These are phyloP conservation scores for Strongylocentrotus purpuratus DNA, from an alignment of 35 echinoderm and acorn worm species.

Conservation along the genomic window DNA sequence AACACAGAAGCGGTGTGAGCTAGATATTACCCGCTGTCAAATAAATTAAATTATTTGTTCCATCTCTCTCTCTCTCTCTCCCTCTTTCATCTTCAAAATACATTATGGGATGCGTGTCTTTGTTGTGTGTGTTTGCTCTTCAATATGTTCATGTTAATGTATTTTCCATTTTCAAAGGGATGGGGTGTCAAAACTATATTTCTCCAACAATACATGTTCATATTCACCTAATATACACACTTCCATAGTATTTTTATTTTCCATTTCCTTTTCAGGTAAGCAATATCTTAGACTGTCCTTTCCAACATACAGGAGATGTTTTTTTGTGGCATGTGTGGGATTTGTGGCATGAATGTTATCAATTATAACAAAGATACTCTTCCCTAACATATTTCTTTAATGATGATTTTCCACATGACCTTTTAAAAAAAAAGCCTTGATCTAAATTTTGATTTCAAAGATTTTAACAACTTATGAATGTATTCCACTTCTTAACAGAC, in stretches of 20 bases:
- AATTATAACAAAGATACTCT: not conserved
- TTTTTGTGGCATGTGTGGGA: too few species aligned
- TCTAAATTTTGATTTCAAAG: not conserved
- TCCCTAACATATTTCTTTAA: not conserved
- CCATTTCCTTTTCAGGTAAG: not conserved
- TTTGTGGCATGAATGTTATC: not conserved
- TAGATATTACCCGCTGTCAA: not conserved
- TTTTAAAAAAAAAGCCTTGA: too few species aligned
- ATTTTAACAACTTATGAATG: not conserved
- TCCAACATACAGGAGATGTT: too few species aligned
- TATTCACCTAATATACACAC: too few species aligned
- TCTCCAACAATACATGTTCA: too few species aligned
- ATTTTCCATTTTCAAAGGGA: not conserved
- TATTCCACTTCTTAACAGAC: constrained; percentile 65
- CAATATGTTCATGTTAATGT: not conserved
- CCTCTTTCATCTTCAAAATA: not conserved
- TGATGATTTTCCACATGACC: not conserved
- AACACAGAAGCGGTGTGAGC: not conserved
- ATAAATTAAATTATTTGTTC: constrained; percentile 6
- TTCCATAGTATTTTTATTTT: not conserved
- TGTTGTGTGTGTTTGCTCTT: not conserved
- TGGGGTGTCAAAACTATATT: too few species aligned
- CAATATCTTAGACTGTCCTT: not conserved
- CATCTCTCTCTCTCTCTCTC: not conserved
- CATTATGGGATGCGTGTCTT: not conserved